Conservation (phyloP, 2,113 vertebrate genomes). For the Campylorhamphus procurvoides region DNA sequence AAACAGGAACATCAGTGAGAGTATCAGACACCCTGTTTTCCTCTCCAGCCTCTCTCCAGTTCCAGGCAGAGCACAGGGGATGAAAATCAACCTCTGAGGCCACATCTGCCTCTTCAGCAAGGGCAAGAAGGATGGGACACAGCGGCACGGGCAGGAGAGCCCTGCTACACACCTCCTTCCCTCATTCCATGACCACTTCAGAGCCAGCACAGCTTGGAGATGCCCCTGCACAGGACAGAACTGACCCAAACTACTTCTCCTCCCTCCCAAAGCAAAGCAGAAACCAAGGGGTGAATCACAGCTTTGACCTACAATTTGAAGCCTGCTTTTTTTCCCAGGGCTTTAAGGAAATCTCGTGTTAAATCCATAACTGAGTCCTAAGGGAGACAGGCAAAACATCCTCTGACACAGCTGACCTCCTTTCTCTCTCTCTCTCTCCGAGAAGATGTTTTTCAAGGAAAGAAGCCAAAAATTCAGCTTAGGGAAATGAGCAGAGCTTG, state of each 20-base stretch:
- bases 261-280: not conserved
- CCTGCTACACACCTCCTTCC: not conserved
- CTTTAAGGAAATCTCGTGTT: slow-evolving; percentile 59
- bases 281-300: slow-evolving; percentile 17
- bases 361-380: slow-evolving; percentile 50
- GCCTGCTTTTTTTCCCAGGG: slow-evolving; percentile 57
- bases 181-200: accelerated
- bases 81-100: not conserved
- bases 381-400: slow-evolving; percentile 61
- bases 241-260: not conserved
- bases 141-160: not conserved
- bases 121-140: not conserved
- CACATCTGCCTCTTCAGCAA: not conserved
- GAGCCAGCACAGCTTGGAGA: not conserved
- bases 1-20: not conserved
- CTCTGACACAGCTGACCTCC: slow-evolving; percentile 56
- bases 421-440: not conserved
- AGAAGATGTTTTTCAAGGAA: slow-evolving; percentile 60
- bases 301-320: slow-evolving; percentile 46
- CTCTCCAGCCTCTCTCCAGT: not conserved
- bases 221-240: not conserved
- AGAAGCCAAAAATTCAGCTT: slow-evolving; percentile 34
- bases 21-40: accelerated
- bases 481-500: not conserved
- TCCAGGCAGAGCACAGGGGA: not conserved